phyloP scores from a whole-genome alignment of 1,140 invertebrate species.

The Liolophura sinensis region DNA sequence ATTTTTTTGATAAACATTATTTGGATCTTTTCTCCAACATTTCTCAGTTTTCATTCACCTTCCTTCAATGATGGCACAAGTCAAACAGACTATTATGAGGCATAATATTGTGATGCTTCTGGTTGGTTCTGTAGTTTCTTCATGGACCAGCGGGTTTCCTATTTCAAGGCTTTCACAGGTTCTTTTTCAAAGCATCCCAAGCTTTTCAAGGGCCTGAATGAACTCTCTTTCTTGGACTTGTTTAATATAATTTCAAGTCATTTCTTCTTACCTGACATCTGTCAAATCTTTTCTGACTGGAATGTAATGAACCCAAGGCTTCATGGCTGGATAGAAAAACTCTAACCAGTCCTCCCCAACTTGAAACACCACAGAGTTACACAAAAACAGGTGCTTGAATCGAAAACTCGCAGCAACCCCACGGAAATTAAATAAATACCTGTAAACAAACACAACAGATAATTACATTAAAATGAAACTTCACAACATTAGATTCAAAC shows the following conservation, averaged over 20 bases:
- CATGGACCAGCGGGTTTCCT: too few species aligned
- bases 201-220: too few species aligned
- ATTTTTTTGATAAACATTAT: too few species aligned
- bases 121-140: too few species aligned
- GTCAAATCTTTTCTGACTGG: slow-evolving; percentile 68
- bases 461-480: neutral
- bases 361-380: slow-evolving; percentile 93
- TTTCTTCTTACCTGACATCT: slow-evolving; percentile 46
- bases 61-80: too few species aligned
- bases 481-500: neutral
- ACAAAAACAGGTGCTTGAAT: slow-evolving; percentile 95
- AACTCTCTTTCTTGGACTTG: too few species aligned
- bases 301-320: slow-evolving; percentile 96
- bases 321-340: slow-evolving; percentile 90
- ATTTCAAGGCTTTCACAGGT: too few species aligned
- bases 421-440: slow-evolving; percentile 92
- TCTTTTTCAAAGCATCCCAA: too few species aligned
- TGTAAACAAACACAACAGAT: slow-evolving; percentile 31
- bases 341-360: slow-evolving; percentile 94
- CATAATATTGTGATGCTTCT: too few species aligned
- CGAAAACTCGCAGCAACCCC: slow-evolving; percentile 96
- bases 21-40: too few species aligned
- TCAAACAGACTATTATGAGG: too few species aligned
- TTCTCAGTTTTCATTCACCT: too few species aligned
- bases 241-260: neutral